Evolutionary conservation across 1,140 invertebrate species (phyloP).

Genomic region (Sinella curviseta): DNA sequence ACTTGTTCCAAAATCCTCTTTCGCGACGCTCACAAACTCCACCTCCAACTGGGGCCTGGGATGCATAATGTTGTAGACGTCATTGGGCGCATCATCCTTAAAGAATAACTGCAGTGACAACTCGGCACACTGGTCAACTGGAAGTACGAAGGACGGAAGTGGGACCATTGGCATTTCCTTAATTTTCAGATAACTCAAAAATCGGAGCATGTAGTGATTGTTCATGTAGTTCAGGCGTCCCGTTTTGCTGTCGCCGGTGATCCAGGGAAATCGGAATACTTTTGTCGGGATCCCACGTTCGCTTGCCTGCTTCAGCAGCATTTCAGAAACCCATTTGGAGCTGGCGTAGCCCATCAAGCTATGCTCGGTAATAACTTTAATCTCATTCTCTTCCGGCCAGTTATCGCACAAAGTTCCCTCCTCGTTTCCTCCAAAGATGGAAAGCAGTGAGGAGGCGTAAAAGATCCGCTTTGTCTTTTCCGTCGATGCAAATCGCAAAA

Average conservation of each 20-base stretch:
- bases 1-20: not conserved
- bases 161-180: not conserved
- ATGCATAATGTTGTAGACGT: not conserved
- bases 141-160: not conserved
- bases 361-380: not conserved
- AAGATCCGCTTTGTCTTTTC: not conserved
- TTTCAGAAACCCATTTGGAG: constrained; percentile 10
- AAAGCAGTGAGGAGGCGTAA: not conserved
- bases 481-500: not conserved
- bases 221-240: not conserved
- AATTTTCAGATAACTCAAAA: not conserved
- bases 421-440: not conserved
- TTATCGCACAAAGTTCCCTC: not conserved
- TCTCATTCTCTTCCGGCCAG: not conserved
- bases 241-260: constrained; percentile 20
- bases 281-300: not conserved
- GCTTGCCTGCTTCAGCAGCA: not conserved
- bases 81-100: constrained; percentile 3
- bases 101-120: constrained; percentile 9
- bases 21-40: not conserved
- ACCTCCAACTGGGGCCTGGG: not conserved
- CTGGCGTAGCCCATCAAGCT: not conserved
- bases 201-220: constrained; percentile 1
- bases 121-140: constrained; percentile 11
- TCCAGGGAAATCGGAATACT: constrained; percentile 16